Conservation (phyloP, 2,888 invertebrate species). For the Eristalinus aeneus region DNA sequence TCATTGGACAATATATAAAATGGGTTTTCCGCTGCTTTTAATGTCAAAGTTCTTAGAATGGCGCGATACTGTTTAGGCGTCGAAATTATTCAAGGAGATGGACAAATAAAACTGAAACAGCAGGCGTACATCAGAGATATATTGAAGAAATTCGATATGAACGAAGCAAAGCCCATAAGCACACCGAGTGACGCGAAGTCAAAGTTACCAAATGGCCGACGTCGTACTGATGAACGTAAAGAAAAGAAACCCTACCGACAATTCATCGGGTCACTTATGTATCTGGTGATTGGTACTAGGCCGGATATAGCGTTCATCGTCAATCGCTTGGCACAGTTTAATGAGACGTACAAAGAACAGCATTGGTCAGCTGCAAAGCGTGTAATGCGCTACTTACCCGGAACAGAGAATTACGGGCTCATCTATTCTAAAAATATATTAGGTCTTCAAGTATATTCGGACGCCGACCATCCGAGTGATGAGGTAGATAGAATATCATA, state of each 20-base stretch:
- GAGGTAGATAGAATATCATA: slow-evolving; percentile 15
- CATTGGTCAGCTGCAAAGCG: no score
- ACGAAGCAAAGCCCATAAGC: slow-evolving; percentile 21
- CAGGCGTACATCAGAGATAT: no score
- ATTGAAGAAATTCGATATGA: no score
- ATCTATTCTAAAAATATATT: slow-evolving; percentile 16
- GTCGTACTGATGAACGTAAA: background rate
- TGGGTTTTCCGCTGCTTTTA: no score
- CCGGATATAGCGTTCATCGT: slow-evolving; percentile 5
- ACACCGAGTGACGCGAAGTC: slow-evolving; percentile 22
- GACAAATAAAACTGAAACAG: no score
- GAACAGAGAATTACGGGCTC: no score
- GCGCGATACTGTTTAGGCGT: no score
- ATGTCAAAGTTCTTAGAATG: no score
- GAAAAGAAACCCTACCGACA: slow-evolving; percentile 28
- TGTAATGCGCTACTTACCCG: no score
- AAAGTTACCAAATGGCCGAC: slow-evolving; percentile 5
- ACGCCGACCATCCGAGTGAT: slow-evolving; percentile 30
- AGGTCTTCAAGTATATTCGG: slow-evolving; percentile 12
- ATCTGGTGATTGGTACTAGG: background rate
- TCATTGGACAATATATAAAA: no score
- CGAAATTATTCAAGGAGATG: no score
- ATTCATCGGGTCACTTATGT: slow-evolving; percentile 19
- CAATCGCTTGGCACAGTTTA: slow-evolving; percentile 3
- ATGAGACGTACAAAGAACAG: no score